Evolutionary conservation across 35 echinoderm and acorn worm species (phyloP).

Genomic region (Diadema setosum): DNA sequence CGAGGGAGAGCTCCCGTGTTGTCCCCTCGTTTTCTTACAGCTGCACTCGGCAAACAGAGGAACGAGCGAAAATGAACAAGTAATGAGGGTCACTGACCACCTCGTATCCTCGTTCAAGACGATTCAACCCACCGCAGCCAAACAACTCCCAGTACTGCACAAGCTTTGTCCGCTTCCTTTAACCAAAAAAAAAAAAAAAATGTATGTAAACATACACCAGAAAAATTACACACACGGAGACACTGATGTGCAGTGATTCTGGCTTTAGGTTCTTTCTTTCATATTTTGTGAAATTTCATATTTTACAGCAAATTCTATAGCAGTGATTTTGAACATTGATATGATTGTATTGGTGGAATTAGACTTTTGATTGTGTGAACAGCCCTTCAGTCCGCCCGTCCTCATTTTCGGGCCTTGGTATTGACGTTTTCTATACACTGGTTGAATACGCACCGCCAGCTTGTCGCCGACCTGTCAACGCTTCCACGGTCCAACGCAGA

Average conservation of each 20-base stretch:
- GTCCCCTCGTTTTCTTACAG: constrained; percentile 7
- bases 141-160: no score
- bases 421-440: constrained; percentile 22
- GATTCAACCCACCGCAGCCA: no score
- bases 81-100: neutral
- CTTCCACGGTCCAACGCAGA: neutral
- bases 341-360: neutral
- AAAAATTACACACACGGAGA: no score
- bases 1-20: no score
- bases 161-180: no score
- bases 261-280: no score
- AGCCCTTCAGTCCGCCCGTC: neutral
- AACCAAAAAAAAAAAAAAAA: no score
- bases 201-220: no score
- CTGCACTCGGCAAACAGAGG: neutral
- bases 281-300: no score
- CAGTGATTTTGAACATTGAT: neutral
- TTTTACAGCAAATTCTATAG: no score
- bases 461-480: neutral
- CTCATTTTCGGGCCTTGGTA: neutral
- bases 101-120: no score
- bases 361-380: neutral
- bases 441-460: constrained; percentile 13
- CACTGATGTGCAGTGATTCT: no score
- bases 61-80: constrained; percentile 2